Evolutionary conservation across 1,140 invertebrate genomes (phyloP).

Genomic region (Ganaspis sp.): DNA sequence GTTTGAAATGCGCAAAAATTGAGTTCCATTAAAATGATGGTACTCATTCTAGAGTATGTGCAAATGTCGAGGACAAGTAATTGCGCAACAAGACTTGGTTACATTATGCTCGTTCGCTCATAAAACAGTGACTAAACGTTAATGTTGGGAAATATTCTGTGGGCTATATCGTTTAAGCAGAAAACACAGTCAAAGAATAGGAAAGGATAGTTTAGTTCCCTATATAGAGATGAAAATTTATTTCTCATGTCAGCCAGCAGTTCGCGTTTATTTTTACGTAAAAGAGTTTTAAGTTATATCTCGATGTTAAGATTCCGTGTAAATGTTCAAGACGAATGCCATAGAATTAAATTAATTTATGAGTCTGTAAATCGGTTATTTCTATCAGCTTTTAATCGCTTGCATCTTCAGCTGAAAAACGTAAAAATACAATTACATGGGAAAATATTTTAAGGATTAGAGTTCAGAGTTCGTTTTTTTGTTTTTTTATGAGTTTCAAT

Average conservation of each 20-base stretch:
- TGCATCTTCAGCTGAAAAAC: background rate
- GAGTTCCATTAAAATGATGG: constrained; percentile 5
- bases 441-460: background rate
- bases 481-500: background rate
- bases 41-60: background rate
- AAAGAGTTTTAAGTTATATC: background rate
- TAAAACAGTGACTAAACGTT: constrained; percentile 27
- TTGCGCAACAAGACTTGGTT: constrained; percentile 1
- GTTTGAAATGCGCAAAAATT: background rate
- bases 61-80: constrained; percentile 21
- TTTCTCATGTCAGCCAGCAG: background rate
- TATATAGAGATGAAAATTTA: constrained; percentile 21
- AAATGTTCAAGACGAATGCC: constrained; percentile 9
- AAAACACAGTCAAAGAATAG: constrained; percentile 5
- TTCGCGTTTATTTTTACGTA: background rate
- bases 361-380: background rate
- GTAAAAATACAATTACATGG: background rate
- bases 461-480: no score
- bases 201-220: constrained; percentile 11
- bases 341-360: constrained; percentile 20
- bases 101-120: constrained; percentile 13
- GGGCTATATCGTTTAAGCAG: background rate
- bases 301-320: constrained; percentile 4
- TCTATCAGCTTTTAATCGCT: constrained; percentile 9
- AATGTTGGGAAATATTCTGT: constrained; percentile 10